Percentiles rank a stretch among this genome's conserved stretches.
These are phyloP conservation scores for Falco berigora DNA, from an alignment of 2,797 vertebrate genomes.

Conservation along the genomic window DNA sequence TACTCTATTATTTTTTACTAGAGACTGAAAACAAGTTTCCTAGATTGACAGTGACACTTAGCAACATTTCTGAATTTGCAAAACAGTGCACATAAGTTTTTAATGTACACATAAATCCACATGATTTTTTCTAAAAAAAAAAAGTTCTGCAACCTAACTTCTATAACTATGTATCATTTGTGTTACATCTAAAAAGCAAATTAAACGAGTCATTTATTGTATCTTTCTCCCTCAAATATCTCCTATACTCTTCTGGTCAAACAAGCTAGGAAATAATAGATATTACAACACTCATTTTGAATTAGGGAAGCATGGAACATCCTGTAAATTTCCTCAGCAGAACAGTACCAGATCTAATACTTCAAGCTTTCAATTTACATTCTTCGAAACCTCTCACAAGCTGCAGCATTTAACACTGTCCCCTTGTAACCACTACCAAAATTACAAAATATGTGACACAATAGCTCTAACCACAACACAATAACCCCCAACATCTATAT, in stretches of 20 bases:
- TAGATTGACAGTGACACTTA: neutral
- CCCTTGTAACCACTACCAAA: neutral
- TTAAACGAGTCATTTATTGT: neutral
- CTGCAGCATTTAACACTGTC: neutral
- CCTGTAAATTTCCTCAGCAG: neutral
- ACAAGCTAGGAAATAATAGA: neutral
- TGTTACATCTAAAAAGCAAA: neutral
- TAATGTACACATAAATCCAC: neutral
- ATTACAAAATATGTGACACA: neutral
- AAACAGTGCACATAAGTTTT: neutral
- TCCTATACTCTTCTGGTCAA: neutral
- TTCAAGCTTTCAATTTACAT: neutral
- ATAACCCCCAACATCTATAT: fast-evolving
- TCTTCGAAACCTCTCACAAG: neutral
- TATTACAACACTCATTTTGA: neutral
- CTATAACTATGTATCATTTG: neutral
- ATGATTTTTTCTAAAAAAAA: neutral
- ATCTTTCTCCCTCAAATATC: neutral
- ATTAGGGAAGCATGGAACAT: neutral
- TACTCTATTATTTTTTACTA: neutral
- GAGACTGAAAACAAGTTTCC: neutral
- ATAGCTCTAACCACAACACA: neutral
- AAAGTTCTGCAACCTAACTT: neutral
- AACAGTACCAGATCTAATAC: neutral
- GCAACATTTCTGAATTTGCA: neutral